A percentile compares a stretch with the other conserved stretches of the same genome.
Evolutionary conservation across 2,888 invertebrate species (phyloP).

Genomic region (Tridacna gigas): DNA sequence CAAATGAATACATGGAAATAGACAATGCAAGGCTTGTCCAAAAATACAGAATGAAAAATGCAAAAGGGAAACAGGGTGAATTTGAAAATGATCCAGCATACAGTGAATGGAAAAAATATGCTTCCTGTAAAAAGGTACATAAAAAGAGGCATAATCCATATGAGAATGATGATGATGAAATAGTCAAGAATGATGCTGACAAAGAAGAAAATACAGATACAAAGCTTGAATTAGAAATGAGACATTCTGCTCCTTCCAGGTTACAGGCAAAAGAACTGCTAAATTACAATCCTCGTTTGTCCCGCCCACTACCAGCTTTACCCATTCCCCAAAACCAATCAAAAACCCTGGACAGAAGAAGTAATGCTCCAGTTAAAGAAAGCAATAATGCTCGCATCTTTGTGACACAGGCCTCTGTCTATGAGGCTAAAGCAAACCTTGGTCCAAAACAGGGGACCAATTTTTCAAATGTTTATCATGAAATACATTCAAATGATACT

Average conservation of each 20-base stretch:
- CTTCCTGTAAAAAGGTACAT: constrained; percentile 11
- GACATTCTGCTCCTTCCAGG: constrained; percentile 64
- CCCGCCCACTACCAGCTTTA: constrained; percentile 62
- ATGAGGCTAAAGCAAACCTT: constrained; percentile 2
- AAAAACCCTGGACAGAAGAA: constrained; percentile 18
- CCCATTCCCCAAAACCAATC: constrained; percentile 25
- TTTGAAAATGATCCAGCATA: constrained; percentile 32
- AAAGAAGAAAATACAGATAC: constrained; percentile 8
- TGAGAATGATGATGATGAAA: constrained; percentile 16
- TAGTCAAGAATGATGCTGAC: background rate
- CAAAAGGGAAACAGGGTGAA: constrained; percentile 36
- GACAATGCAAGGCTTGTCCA: constrained; percentile 42
- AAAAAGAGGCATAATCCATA: constrained; percentile 17
- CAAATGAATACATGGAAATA: constrained; percentile 59
- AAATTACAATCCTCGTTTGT: constrained; percentile 33
- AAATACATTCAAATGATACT: background rate
- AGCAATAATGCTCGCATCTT: constrained; percentile 14
- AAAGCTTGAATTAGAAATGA: constrained; percentile 35
- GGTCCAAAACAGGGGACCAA: too few species aligned
- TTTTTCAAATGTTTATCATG: background rate
- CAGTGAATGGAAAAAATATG: background rate
- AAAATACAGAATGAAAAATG: constrained; percentile 33
- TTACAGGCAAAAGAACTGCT: constrained; percentile 50
- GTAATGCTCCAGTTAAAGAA: background rate
- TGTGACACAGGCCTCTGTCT: constrained; percentile 52